Evolutionary conservation across 2,113 vertebrate species (phyloP), one percentile per base, ranked within the genome.

Genomic region (Austrofundulus limnaeus): DNA sequence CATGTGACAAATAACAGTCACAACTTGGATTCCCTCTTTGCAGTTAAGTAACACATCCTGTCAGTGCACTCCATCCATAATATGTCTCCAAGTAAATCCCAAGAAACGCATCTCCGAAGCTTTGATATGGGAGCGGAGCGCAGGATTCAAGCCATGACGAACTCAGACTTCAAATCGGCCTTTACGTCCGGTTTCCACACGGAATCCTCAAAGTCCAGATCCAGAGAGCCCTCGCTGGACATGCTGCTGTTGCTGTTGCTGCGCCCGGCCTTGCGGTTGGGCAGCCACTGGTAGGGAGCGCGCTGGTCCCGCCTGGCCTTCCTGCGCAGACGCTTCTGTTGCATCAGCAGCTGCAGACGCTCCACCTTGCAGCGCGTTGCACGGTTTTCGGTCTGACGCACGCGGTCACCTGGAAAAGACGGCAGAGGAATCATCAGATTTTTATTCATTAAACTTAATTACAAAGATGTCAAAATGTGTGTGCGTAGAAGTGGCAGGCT

Each of bases 131-230:
- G 52, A 21, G 3, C 15, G 21, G 39, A n/a, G 25, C 1, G 9
- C 34, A 8, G 1, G 46, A 23, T 63, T 91, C 92, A 98, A 83
- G 96, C 97, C 94, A 99, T 94, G 65, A 98, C 94, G 6, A 95
- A 99, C 84, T 98, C 97, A 0, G 96, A 94, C 90, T 98, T 97
- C 87, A 99, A 86, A 86, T 99, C 96, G 0, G 96, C 94, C 87
- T 98, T 97, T 78, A 98, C 97, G 71, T 98, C 97, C 0, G 96
- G 95, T 79, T 97, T 98, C 97, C 97, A 98, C 48, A 97, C 94
- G 0, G 97, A 96, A 86, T 98, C 97, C 70, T 99, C 97, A 73
- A 96, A 98, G 92, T 97, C 95, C 81, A 97, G 92, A 88, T 98
- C 97, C 51, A 98, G 88, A 86, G 95, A 96, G 83, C 95, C 91